A percentile compares a stretch with the other conserved stretches of the same genome.
Evolutionary conservation across 2,797 vertebrate genomes (phyloP).

Genomic region (Pangasius sanitwongsei): DNA sequence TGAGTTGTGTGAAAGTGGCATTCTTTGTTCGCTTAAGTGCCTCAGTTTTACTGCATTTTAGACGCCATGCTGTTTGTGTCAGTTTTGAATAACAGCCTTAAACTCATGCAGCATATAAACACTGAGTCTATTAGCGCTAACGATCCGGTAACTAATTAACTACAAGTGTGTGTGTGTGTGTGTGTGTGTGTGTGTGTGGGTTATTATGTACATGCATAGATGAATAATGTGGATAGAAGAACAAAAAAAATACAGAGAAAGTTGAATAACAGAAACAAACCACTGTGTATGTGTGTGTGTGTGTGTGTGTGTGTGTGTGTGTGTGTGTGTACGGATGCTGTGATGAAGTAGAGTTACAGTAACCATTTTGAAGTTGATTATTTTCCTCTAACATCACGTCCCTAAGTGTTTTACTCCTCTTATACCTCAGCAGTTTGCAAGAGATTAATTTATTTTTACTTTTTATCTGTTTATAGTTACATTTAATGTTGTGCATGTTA

Average conservation of each 20-base stretch:
- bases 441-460: neutral
- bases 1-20: neutral
- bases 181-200: neutral
- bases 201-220: neutral
- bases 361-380: neutral
- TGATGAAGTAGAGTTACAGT: neutral
- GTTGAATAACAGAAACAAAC: too few relatives aligned
- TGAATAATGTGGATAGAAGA: neutral
- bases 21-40: neutral
- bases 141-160: neutral
- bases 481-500: neutral
- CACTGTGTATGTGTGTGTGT: neutral
- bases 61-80: slow-evolving; percentile 16
- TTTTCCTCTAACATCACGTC: neutral
- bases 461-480: neutral
- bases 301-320: neutral
- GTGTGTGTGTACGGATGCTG: neutral
- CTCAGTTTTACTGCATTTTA: neutral
- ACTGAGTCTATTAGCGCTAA: slow-evolving; percentile 1
- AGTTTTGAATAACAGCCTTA: neutral
- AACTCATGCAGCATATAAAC: neutral
- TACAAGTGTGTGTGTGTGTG: neutral
- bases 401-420: neutral
- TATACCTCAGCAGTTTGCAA: neutral
- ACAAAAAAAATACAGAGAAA: neutral